Evolutionary conservation across 2,113 vertebrate genomes (phyloP), one percentile per base, ranked within the genome.

Genomic region (Marmota flaviventris): DNA sequence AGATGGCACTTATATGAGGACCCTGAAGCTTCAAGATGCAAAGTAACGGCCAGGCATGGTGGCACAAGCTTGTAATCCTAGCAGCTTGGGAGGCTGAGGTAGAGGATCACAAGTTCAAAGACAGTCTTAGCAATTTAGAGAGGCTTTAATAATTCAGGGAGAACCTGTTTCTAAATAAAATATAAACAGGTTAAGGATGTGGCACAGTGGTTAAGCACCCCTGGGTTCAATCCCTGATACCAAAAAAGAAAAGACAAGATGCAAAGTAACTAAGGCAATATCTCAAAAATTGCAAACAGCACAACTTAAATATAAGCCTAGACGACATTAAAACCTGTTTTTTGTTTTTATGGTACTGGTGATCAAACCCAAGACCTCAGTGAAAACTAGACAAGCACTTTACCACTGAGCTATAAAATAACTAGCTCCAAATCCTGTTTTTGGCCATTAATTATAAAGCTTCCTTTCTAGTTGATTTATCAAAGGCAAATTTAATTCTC

Each of bases 221-320:
- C 56, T 58, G 56, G 56, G 20, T 24, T 58, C 56, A 58, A 58
- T 58, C 20, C 56, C 56, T 20, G 18, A 6, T 22, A 58, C 56
- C 20, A 18, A 56, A 56, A 56, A 56, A 56, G 22, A 20, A 58
- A 24, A 58, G 22, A 20, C 24, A 24, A 58, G 22, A 27, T 27
- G 5, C 2, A 42, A 94, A 45, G n/a, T 78, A 84, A 93, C 34
- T 70, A 93, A 91, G 20, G 14, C 29, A 93, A 89, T 25, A 9
- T 42, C 27, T 84, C 84, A 92, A 77, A 91, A 70, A 84, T 0
- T 89, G 42, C 53, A 89, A 89, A 87, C 8, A 91, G 3, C 32
- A 79, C 42, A 93, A 96, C n/a, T n/a, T 91, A 91, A 81, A 78
- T 69, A 61, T 48, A 95, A 89, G 48, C 18, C 75, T 67, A 86